Conservation (phyloP, 2,797 vertebrate genomes). For the Heliangelus exortis region DNA sequence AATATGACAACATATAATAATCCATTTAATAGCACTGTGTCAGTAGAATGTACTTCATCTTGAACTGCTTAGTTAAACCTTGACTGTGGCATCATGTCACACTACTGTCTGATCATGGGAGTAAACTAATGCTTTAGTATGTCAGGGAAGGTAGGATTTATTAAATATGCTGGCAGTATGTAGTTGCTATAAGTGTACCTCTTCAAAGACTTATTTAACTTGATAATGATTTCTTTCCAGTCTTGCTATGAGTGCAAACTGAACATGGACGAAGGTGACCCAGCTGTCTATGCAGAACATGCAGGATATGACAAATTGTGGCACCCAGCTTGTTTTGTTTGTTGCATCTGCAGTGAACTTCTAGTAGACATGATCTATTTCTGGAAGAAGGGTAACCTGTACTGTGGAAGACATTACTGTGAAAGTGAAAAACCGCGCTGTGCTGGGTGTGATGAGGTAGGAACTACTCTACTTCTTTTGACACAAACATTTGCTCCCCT, state of each 20-base stretch:
- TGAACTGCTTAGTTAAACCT: neutral
- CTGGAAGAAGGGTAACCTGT: slow-evolving; percentile 94
- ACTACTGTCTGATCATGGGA: neutral
- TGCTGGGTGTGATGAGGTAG: slow-evolving; percentile 95
- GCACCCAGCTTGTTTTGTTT: slow-evolving; percentile 96
- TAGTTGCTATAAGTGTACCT: neutral
- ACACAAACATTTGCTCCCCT: neutral
- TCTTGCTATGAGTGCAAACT: slow-evolving; percentile 87
- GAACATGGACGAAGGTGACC: slow-evolving; percentile 90
- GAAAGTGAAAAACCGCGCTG: slow-evolving; percentile 98
- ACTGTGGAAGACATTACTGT: slow-evolving; percentile 96
- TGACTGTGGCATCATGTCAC: neutral
- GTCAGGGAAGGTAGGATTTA: neutral
- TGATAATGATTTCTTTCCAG: slow-evolving; percentile 73
- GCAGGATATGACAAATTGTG: slow-evolving; percentile 95
- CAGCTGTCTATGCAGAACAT: slow-evolving; percentile 93
- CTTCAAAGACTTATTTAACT: neutral
- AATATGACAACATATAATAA: neutral
- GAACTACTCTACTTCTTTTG: neutral
- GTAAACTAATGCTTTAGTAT: neutral
- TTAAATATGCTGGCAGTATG: rapidly evolving
- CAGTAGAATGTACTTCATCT: neutral
- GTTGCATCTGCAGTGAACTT: slow-evolving; percentile 90
- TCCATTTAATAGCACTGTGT: neutral
- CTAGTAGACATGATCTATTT: slow-evolving; percentile 99